Evolutionary conservation across 2,113 vertebrate genomes (phyloP).

Genomic region (Gopherus flavomarginatus): DNA sequence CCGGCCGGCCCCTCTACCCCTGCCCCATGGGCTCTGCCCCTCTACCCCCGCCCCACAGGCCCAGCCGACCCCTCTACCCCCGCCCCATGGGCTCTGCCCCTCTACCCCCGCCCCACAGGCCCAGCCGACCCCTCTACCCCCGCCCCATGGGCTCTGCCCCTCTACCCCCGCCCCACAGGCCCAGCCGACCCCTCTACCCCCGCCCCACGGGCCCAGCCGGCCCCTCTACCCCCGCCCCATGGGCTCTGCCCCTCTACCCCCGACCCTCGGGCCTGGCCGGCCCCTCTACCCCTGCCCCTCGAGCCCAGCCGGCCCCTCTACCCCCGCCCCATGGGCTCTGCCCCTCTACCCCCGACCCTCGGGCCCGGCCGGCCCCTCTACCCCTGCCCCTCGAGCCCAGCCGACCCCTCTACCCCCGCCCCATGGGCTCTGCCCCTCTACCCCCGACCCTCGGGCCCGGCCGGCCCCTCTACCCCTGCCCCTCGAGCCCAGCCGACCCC

Average conservation of each 20-base stretch:
- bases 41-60: not conserved
- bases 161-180: accelerated
- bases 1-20: not conserved
- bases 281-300: too few species aligned
- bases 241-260: not conserved
- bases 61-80: too few species aligned
- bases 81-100: too few species aligned
- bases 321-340: accelerated
- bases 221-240: accelerated
- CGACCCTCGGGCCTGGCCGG: accelerated
- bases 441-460: accelerated
- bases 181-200: not conserved
- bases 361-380: not conserved
- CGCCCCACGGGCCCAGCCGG: too few species aligned
- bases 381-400: too few species aligned
- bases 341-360: accelerated
- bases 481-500: too few species aligned
- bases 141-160: not conserved
- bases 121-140: accelerated
- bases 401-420: accelerated
- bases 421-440: not conserved
- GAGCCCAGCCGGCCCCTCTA: accelerated
- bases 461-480: too few species aligned
- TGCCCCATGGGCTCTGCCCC: not conserved
- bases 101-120: too few species aligned